Base-by-base conservation (phyloP, 2,113 vertebrate species). In the Chaenogobius annularis region DNA sequence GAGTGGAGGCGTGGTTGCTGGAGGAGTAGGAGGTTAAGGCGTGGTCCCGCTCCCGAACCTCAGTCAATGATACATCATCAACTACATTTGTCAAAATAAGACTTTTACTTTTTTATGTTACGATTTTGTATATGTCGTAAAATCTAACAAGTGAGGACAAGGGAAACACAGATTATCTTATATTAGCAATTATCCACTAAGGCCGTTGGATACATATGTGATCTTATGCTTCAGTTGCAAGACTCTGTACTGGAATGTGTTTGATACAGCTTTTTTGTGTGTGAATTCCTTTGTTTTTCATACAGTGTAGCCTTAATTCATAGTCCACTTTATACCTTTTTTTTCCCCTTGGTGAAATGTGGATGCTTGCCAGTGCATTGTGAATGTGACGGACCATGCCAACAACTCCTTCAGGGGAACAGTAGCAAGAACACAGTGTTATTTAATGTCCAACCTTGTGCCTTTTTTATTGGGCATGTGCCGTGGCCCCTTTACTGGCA, bases 391-490 rank as follows among this genome's bases (percentile, higher is more conserved):
- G 76, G 75, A 78, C 81, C 84, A 43, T 80, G 67, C 80, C 77
- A 83, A 80, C 69, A 75, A 48, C 66, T 87, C 81, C 85, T 84
- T 22, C 22, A 80, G 77, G 79, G 75, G 43, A 77, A 59, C 52
- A 54, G 74, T 68, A n/a, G 6, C 59, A 73, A 48, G 72, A 77
- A 35, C 59, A 72, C 76, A 61, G 58, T 8, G 14, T 15, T 61
- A 26, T 72, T 86, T 73, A 79, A 67, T 81, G 82, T 79, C 87
- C 87, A 88, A 89, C 89, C 84, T 88, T 87, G 52, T 67, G 26
- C 47, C 22, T 55, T 46, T 68, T 66, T 50, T 70, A 71, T 58
- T 68, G 65, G 64, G 64, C 80, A 66, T 66, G 73, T 26, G 55
- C 55, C 13, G 74, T 58, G 61, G 76, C 80, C 80, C 74, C 19